Base-by-base conservation (phyloP, 2,113 vertebrate genomes). In the Dunckerocampus dactyliophorus region DNA sequence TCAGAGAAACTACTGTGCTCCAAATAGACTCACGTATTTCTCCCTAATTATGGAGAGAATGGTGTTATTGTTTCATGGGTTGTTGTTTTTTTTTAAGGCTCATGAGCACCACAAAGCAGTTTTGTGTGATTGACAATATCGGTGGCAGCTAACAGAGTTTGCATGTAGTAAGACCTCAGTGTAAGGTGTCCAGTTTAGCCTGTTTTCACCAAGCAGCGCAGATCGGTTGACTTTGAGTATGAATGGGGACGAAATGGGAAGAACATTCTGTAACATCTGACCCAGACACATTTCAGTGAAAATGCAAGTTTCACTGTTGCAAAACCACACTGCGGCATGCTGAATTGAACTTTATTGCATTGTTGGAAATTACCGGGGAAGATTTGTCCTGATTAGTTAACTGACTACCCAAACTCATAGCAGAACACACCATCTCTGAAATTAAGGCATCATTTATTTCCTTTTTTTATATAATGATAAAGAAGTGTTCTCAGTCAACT, bases 91-190 rank as follows among this genome's bases (percentile, higher is more conserved):
- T 70, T 73, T 46, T 24, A 50, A 8, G 42, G 22, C 39, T 56
- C 53, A 22, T 47, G 43, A 69, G 55, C 48, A 61, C 62, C 52
- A n/a, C 54, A 37, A 62, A 42, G 17, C 1, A 39, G 13, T 20
- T 50, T 34, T 51, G 39, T 17, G 31, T 67, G 54, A 6, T 5
- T 62, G 13, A 60, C 8, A 28, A 67, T 19, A 37, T 46, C 59
- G 47, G 50, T 63, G 54, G 72, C 66, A 80, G 68, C 74, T 76
- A 65, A 62, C 16, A 46, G 22, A 66, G 52, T 77, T 34, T 71
- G 51, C 47, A 67, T 65, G 47, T 62, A 21, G 51, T 63, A 46
- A 31, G 39, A 62, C 58, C 59, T 64, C 24, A 9, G 46, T 45
- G 47, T 8, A 59, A 62, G 52, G 52, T 49, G 59, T 66, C 60